Evolutionary conservation across 2,888 invertebrate genomes (phyloP), one percentile per base, ranked within the genome.

Genomic region (Eucriotettix oculatus): DNA sequence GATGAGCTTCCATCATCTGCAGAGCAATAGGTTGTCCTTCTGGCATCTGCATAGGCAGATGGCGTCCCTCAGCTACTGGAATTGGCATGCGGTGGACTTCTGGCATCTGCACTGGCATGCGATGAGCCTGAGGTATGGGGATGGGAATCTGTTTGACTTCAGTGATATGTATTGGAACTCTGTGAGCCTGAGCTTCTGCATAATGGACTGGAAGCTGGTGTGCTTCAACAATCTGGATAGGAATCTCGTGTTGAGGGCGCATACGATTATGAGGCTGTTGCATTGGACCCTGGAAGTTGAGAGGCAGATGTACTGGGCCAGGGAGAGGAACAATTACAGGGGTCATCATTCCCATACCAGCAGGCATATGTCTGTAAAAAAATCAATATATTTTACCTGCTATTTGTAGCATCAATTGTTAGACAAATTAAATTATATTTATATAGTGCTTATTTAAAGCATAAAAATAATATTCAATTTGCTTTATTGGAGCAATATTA

Each of bases 331-430:
- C 60, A 69, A 74, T 63, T 10, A 66, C 61, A n/a, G 67, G 72
- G 75, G 72, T 78, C 70, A 82, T 73, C 71, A 82, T 73, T 66
- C 78, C 77, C 67, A 77, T 75, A 14, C n/a, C 14, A 14, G 43
- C 14, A 52, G 78, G 76, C 67, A 77, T 75, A 54, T 76, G 78
- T 65, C 75, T 68, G 66, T 11, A 44, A 54, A 53, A 41, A 62
- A 54, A 17, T 17, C 3, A 5, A 29, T 53, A 58, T 56, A 48
- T 14, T 42, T 48, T 14, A 29, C 29, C 29, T 5, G 7, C 29
- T 29, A 29, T 7, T 29, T 2, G 29, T 2, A 5, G 2, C 29
- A 29, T 2, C 7, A 29, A 5, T 29, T 29, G 7, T 29, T 29
- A 29, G 7, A 29, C 7, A 29, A 29, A 29, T 7, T 29, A 5